Evolutionary conservation across 1,140 invertebrate species (phyloP).

Genomic region (Conus ventricosus): DNA sequence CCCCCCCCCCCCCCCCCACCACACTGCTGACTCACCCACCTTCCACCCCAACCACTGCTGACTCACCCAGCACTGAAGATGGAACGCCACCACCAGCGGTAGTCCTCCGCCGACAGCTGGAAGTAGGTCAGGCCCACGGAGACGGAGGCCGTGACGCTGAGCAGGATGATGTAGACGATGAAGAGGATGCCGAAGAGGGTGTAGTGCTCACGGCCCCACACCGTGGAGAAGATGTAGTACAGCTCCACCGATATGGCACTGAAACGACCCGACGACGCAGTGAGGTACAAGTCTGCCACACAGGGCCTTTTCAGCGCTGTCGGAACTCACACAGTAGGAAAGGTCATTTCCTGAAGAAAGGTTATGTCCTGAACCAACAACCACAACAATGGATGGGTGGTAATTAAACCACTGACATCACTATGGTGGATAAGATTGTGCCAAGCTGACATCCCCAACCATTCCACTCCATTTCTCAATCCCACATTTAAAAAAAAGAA

Average conservation of each 20-base stretch:
- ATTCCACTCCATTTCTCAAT: too few relatives aligned
- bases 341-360: too few relatives aligned
- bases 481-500: too few relatives aligned
- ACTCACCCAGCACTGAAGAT: slow-evolving; percentile 76
- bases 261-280: slow-evolving; percentile 17
- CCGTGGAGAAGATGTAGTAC: slow-evolving; percentile 79
- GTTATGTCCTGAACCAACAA: not conserved
- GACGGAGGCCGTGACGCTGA: slow-evolving; percentile 78
- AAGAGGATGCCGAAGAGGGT: slow-evolving; percentile 77
- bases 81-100: slow-evolving; percentile 79
- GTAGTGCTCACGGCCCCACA: slow-evolving; percentile 78
- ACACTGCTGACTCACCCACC: too few relatives aligned
- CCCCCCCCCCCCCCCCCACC: too few relatives aligned
- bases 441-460: too few relatives aligned
- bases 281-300: not conserved
- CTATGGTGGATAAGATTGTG: too few relatives aligned
- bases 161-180: slow-evolving; percentile 77
- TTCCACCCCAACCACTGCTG: too few relatives aligned
- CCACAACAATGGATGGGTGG: not conserved
- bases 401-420: too few relatives aligned
- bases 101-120: slow-evolving; percentile 77
- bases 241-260: slow-evolving; percentile 79
- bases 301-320: too few relatives aligned
- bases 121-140: slow-evolving; percentile 78
- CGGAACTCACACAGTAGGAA: too few relatives aligned